phyloP scores from a whole-genome alignment of 2,797 vertebrate genomes.

The Smutsia gigantea region DNA sequence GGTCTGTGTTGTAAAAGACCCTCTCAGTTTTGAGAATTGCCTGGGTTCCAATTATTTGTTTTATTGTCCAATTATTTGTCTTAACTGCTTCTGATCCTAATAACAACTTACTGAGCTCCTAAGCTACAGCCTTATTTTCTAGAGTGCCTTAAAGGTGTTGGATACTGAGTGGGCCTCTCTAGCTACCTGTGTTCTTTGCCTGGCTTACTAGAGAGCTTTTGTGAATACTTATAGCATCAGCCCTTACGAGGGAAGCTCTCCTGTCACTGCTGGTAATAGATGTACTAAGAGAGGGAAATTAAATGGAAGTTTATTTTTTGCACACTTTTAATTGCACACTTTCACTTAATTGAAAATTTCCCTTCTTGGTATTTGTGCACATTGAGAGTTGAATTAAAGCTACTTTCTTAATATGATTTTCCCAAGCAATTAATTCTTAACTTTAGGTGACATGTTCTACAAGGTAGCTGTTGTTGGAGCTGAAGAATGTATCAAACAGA shows the following conservation, averaged over 20 bases:
- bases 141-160: neutral
- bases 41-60: neutral
- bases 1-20: neutral
- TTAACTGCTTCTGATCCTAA: neutral
- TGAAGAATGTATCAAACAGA: slow-evolving; percentile 77
- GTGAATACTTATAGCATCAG: neutral
- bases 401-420: slow-evolving; percentile 34
- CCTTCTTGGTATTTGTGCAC: slow-evolving; percentile 26
- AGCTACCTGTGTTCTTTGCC: neutral
- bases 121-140: neutral
- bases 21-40: neutral
- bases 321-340: neutral
- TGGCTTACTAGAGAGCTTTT: neutral
- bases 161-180: neutral
- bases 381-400: neutral
- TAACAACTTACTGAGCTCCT: neutral
- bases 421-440: slow-evolving; percentile 41
- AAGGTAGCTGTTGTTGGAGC: slow-evolving; percentile 75
- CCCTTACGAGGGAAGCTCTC: neutral
- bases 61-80: neutral
- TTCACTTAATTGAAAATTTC: slow-evolving; percentile 12
- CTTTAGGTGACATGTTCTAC: slow-evolving; percentile 59
- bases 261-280: neutral
- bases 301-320: neutral
- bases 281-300: neutral